Percentiles rank a stretch among this genome's conserved stretches.
Evolutionary conservation across 2,888 invertebrate genomes (phyloP).

Genomic region (Mystacides longicornis): DNA sequence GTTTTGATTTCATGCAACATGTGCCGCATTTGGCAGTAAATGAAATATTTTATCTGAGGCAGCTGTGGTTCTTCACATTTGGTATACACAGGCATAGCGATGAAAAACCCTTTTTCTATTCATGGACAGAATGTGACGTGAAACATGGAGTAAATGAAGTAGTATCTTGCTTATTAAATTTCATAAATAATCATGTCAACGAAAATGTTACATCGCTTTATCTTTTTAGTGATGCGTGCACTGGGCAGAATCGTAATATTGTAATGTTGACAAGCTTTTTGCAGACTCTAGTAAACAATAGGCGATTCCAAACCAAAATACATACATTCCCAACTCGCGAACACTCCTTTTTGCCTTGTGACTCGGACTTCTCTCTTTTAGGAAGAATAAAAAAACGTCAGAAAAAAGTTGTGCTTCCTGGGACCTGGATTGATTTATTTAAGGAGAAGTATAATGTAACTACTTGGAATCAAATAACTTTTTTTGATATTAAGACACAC

Average conservation of each 20-base stretch:
- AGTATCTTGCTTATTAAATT: neutral
- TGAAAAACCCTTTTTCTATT: too few relatives aligned
- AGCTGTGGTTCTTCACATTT: neutral
- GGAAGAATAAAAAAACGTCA: too few relatives aligned
- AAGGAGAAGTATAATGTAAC: too few relatives aligned
- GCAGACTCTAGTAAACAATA: neutral
- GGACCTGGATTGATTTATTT: too few relatives aligned
- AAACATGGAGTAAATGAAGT: neutral
- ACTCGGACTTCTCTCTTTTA: too few relatives aligned
- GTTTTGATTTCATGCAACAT: neutral
- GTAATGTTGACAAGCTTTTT: neutral
- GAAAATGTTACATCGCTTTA: neutral
- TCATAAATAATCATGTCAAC: too few relatives aligned
- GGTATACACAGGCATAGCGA: neutral
- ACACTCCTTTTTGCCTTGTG: too few relatives aligned
- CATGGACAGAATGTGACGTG: neutral
- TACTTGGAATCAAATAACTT: too few relatives aligned
- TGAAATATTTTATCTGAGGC: neutral
- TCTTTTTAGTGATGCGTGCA: neutral
- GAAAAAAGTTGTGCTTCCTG: too few relatives aligned
- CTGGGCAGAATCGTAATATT: too few relatives aligned
- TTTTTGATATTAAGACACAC: neutral
- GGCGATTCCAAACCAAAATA: neutral
- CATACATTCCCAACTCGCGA: too few relatives aligned
- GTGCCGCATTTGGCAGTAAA: neutral